phyloP scores from a whole-genome alignment of 2,888 invertebrate species.

The Leptopilina syphax region DNA sequence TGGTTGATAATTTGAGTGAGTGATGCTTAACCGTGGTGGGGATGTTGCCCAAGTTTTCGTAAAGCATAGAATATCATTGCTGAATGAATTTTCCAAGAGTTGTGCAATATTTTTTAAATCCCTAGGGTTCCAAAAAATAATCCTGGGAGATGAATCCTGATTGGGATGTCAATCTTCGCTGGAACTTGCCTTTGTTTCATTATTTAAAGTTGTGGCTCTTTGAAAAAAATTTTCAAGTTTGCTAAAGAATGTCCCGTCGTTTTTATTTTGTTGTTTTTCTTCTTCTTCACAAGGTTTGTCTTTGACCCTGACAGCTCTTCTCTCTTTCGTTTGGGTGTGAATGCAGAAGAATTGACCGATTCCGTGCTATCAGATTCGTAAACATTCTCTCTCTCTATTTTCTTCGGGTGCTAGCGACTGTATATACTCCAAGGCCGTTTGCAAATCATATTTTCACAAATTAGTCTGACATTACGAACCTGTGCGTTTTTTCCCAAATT shows the following conservation, averaged over 20 bases:
- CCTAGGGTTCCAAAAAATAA: no score
- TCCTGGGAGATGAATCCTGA: no score
- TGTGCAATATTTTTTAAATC: no score
- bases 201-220: background rate
- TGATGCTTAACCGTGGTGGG: no score
- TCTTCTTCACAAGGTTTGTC: background rate
- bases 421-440: slow-evolving; percentile 1
- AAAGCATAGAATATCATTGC: no score
- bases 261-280: background rate
- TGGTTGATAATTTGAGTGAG: no score
- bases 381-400: background rate
- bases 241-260: background rate
- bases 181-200: no score
- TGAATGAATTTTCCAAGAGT: no score
- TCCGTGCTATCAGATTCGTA: background rate
- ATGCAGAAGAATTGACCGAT: background rate
- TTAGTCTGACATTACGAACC: background rate
- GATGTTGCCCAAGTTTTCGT: no score
- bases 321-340: background rate
- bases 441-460: background rate
- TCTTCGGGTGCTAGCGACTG: background rate
- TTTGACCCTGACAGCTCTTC: background rate
- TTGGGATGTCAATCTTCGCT: background rate
- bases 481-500: background rate
- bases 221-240: background rate